Base-by-base conservation (phyloP, 2,888 invertebrate genomes). In the Odiellus spinosus region DNA sequence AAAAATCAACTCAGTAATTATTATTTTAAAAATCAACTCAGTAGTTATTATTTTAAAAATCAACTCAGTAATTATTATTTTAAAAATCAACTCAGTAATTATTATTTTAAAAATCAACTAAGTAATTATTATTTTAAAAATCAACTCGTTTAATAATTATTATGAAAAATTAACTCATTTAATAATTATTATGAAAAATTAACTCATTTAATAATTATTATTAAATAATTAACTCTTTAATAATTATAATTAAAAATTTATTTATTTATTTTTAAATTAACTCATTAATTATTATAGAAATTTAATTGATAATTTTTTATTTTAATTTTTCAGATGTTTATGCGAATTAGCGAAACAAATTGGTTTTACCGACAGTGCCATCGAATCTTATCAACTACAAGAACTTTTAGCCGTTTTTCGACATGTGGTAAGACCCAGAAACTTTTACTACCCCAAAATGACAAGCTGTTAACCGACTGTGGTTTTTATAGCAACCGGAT, bases 291-390 rank as follows among this genome's bases (percentile, higher is more conserved):
- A 18, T 2, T 34, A 3, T 18, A n/a, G n/a, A 20, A 18, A 35
- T 17, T 35, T 32, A 53, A 34, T 19, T 44, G 15, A 46, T 39
- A 26, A 39, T 15, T 12, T 4, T 40, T 26, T 26, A 26, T 6
- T 26, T 26, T 26, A 26, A 26, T 26, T 26, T 48, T 53, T 14
- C 53, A 74, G 91, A 60, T 95, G 95, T 64, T 72, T 95, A 45
- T 95, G 93, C 69, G 90, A 91, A 67, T 67, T 95, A 56, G 87
- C 93, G 11, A 82, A 83, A 61, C 87, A 91, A 69, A 95, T 95
- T 56, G 93, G 93, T 8, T 95, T 95, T 67, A 76, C 80, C 14
- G 82, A 85, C 54, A 74, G 81, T 56, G 90, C 88, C 2, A 77
- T 81, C 39, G 78, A 82, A 58, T 76, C 82, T 35, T 95, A 90